phyloP scores from a whole-genome alignment of 2,888 invertebrate species.

The Oscheius onirici region DNA sequence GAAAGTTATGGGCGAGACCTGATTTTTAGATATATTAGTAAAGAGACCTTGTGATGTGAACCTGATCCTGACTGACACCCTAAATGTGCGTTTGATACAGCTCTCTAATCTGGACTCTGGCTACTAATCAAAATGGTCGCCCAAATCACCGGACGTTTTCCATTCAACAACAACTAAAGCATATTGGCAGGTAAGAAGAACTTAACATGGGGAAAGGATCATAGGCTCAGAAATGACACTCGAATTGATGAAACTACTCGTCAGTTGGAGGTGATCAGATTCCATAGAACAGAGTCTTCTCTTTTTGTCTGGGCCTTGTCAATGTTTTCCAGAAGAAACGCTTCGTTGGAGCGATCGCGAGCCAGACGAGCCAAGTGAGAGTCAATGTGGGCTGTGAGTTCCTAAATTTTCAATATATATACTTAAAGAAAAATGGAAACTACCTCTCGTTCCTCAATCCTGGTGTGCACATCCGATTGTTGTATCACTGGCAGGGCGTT shows the following conservation, averaged over 20 bases:
- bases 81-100: conserved; percentile 7
- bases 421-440: neutral
- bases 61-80: conserved; percentile 22
- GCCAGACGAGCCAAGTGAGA: conserved; percentile 23
- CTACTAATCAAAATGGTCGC: neutral
- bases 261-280: conserved; percentile 16
- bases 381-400: conserved; percentile 26
- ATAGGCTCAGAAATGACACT: neutral
- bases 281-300: conserved; percentile 14
- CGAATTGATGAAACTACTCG: neutral
- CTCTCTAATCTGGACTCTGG: conserved; percentile 25
- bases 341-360: conserved; percentile 27
- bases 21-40: conserved; percentile 19
- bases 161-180: conserved; percentile 17
- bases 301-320: conserved; percentile 18
- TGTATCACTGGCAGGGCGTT: conserved; percentile 9
- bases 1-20: conserved; percentile 8
- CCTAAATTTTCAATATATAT: neutral
- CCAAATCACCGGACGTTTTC: neutral
- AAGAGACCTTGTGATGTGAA: conserved; percentile 25
- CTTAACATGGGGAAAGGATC: neutral
- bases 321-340: conserved; percentile 23
- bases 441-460: conserved; percentile 26
- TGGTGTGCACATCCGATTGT: conserved; percentile 5
- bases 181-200: neutral